Conservation (phyloP, 2,113 vertebrate genomes). For the Mesitornis unicolor region DNA sequence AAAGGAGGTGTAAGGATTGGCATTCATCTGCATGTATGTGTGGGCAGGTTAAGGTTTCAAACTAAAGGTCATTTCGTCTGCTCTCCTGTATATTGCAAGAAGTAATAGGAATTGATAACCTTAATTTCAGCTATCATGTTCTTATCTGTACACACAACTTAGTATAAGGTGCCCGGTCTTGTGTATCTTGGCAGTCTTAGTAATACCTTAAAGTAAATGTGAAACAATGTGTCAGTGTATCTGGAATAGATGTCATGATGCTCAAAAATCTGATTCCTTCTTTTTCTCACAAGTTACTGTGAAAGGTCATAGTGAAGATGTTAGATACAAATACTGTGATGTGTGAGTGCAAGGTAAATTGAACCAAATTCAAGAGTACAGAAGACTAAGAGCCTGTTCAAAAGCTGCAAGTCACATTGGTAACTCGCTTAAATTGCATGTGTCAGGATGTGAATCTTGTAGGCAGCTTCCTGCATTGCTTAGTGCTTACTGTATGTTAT, state of each 20-base stretch:
- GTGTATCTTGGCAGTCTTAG: neutral
- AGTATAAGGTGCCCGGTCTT: neutral
- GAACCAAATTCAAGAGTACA: neutral
- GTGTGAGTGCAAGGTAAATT: neutral
- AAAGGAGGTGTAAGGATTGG: neutral
- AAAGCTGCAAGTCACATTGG: neutral
- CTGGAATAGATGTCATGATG: neutral
- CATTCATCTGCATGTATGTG: neutral
- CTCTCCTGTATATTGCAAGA: neutral
- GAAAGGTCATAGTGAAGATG: neutral
- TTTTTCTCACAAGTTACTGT: neutral
- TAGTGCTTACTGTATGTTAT: neutral
- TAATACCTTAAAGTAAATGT: neutral
- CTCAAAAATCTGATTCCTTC: neutral
- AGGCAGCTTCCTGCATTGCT: neutral
- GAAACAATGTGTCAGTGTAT: neutral
- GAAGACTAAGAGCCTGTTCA: neutral
- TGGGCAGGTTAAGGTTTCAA: neutral
- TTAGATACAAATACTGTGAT: neutral
- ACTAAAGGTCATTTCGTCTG: neutral
- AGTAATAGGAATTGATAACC: neutral
- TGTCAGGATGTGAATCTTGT: neutral
- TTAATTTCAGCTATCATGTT: neutral
- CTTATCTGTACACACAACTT: fast-evolving
- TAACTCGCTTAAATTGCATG: neutral